These are phyloP conservation scores for Ctenomys sociabilis DNA, from an alignment of 2,113 vertebrate species.

Conservation along the genomic window DNA sequence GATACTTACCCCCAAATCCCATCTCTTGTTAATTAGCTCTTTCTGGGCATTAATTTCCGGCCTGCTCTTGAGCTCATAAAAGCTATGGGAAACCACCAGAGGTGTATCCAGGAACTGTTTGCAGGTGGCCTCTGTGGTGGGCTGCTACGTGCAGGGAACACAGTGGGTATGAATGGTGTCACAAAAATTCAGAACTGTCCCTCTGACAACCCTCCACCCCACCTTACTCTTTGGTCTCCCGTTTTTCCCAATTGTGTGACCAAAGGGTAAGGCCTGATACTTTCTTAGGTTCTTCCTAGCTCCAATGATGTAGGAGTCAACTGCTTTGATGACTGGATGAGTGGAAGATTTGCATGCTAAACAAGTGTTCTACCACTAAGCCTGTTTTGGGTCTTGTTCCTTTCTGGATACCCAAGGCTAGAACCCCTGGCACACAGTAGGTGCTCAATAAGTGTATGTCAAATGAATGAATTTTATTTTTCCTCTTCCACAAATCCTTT, in stretches of 20 bases:
- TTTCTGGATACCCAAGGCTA: neutral
- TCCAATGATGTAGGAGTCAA: neutral
- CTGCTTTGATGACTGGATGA: slow-evolving; percentile 7
- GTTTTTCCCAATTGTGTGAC: neutral
- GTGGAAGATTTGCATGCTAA: neutral
- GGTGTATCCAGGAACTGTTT: neutral
- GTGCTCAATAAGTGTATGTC: neutral
- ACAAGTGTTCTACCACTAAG: neutral
- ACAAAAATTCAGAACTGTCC: neutral
- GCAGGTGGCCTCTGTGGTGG: neutral
- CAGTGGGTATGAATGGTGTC: neutral
- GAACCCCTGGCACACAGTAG: neutral
- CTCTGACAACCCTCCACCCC: no score
- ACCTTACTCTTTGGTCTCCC: neutral
- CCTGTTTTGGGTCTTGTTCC: neutral
- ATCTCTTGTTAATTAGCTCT: neutral
- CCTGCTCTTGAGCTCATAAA: neutral
- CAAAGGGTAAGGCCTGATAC: neutral
- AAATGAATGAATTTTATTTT: neutral
- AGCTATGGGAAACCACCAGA: neutral
- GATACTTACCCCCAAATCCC: neutral
- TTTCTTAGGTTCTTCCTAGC: neutral
- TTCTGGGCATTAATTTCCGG: neutral
- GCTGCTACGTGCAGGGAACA: neutral
- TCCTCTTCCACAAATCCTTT: neutral